Base-by-base conservation (phyloP, 2,888 invertebrate species). In the Amphiduros pacificus region DNA sequence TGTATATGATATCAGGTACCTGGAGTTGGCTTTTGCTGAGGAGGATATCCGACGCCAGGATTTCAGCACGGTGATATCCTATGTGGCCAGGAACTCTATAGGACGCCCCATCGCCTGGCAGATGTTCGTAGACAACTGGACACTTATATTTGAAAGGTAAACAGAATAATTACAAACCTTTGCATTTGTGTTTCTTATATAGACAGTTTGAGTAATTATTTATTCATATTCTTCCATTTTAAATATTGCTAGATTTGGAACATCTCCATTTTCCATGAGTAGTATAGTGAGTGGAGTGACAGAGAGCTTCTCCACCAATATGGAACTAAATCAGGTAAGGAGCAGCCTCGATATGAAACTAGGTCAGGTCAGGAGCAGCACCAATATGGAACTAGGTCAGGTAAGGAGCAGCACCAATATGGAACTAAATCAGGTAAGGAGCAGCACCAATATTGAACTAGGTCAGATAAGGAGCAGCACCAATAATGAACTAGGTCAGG, bases 81-180 rank as follows among this genome's bases (percentile, higher is more conserved):
- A 67, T 27, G 71, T 79, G 5, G 68, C 78, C 0, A 41, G 64
- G 6, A 78, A 76, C 55, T 66, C 73, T 0, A 66, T 73, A 22
- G 78, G 78, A 2, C 66, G 73, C 24, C 60, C 66, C 4, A 54
- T 80, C 6, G 76, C 75, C 5, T 80, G 78, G 78, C 69, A 75
- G 48, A 77, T 78, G 59, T 66, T 80, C 60, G 61, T 72, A n/a
- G 67, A 61, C 1, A 73, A 75, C 5, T 80, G 76, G 77, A n/a
- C 14, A n/a, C 9, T 56, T 14, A 44, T 56, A 2, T 24, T 20
- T 20, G 29, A 56, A 29, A 48, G 56, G 56, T 56, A 56, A 24
- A 20, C n/a, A n/a, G n/a, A n/a, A n/a, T n/a, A n/a, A n/a, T n/a
- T n/a, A n/a, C n/a, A n/a, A n/a, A n/a, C n/a, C n/a, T n/a, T n/a